Conservation (phyloP, 2,888 invertebrate species). For the Drosophila hamatofila region DNA sequence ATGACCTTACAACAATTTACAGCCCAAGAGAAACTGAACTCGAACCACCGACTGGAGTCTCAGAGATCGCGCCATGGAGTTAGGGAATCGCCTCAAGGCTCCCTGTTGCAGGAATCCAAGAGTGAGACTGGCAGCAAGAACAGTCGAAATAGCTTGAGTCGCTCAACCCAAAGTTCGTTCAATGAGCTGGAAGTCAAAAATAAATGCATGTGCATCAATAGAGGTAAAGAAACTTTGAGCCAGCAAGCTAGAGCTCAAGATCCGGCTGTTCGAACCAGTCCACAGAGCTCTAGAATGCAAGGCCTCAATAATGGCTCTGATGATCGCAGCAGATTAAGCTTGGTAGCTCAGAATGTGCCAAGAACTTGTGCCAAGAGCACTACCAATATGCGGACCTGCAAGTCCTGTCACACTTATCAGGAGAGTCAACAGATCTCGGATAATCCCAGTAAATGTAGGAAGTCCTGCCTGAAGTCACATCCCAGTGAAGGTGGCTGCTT, state of each 20-base stretch:
- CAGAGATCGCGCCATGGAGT: neutral
- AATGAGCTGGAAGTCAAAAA: neutral
- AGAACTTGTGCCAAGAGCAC: neutral
- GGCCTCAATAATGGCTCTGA: neutral
- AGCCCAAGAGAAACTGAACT: neutral
- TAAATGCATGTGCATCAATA: neutral
- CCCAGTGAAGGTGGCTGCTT: neutral
- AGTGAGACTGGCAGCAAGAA: neutral
- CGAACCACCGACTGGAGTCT: fast-evolving
- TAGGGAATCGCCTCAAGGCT: neutral
- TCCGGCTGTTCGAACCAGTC: neutral
- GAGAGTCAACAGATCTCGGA: neutral
- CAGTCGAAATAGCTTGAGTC: neutral
- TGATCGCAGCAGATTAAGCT: neutral
- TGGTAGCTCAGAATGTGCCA: neutral
- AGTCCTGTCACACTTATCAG: neutral
- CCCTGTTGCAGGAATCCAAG: neutral
- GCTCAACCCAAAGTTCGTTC: neutral
- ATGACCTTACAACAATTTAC: neutral
- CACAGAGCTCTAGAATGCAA: neutral
- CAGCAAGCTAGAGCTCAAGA: neutral
- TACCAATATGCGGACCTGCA: neutral
- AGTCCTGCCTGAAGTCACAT: neutral
- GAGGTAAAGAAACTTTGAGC: neutral
- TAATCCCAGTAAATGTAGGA: neutral